Percentiles rank a stretch among this genome's conserved stretches.
Conservation (phyloP, 2,113 vertebrate genomes). For the Halcyon senegalensis region DNA sequence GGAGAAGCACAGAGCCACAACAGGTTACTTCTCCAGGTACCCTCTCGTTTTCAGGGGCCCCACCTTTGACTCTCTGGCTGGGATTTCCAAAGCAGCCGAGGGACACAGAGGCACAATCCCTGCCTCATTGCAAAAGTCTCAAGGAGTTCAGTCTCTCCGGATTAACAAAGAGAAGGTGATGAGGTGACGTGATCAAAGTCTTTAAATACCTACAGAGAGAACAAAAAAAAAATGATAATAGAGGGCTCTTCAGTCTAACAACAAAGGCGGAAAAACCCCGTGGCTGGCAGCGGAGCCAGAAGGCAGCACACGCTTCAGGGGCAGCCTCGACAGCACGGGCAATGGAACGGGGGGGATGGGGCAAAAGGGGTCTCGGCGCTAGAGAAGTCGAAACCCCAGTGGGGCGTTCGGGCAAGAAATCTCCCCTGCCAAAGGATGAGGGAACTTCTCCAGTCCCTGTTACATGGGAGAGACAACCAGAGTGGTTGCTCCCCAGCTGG, state of each 20-base stretch:
- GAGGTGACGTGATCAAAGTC: conserved; percentile 65
- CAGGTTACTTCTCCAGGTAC: neutral
- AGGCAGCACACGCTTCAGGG: neutral
- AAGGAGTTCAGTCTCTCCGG: conserved; percentile 62
- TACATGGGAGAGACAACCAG: rapidly evolving
- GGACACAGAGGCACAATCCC: conserved; percentile 39
- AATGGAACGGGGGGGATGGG: neutral
- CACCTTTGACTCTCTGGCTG: conserved; percentile 26
- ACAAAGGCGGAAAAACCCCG: conserved; percentile 32
- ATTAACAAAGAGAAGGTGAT: conserved; percentile 64
- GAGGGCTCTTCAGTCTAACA: conserved; percentile 42
- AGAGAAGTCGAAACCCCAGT: rapidly evolving
- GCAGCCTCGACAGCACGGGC: neutral
- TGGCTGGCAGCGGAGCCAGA: neutral
- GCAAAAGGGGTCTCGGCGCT: neutral
- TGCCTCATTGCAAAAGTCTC: conserved; percentile 40
- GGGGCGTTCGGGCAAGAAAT: rapidly evolving
- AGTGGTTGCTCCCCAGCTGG: rapidly evolving
- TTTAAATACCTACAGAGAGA: conserved; percentile 56
- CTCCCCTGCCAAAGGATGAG: neutral
- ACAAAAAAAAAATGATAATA: conserved; percentile 46
- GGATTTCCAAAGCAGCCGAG: conserved; percentile 44
- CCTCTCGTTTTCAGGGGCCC: conserved; percentile 49
- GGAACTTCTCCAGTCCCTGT: neutral
- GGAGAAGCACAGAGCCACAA: neutral